These are phyloP conservation scores for Phaethornis superciliosus DNA, from an alignment of 2,113 vertebrate species.

Conservation along the genomic window DNA sequence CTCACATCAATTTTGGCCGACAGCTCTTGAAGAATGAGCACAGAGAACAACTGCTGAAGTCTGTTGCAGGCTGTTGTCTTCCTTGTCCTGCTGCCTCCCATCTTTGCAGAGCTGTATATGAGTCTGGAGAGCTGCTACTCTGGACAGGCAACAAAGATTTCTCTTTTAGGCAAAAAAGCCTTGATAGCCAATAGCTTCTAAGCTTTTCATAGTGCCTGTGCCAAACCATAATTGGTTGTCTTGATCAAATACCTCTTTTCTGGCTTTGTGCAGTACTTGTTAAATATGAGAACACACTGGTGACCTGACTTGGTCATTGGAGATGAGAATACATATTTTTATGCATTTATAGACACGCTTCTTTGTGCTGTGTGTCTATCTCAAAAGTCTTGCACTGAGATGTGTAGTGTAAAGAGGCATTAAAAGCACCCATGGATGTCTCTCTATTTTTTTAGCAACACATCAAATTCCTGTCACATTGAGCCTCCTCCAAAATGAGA, in stretches of 20 bases:
- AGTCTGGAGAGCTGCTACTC: neutral
- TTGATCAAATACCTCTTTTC: slow-evolving; percentile 2
- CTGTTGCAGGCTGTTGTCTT: neutral
- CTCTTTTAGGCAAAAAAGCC: neutral
- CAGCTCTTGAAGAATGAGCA: neutral
- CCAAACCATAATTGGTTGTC: slow-evolving; percentile 22
- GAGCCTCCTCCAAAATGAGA: neutral
- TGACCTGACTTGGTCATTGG: neutral
- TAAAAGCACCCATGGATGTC: neutral
- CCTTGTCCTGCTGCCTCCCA: neutral
- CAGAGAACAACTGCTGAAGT: neutral
- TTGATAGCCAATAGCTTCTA: neutral
- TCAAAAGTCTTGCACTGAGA: neutral
- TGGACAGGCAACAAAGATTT: neutral
- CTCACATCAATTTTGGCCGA: neutral
- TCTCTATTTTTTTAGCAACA: neutral
- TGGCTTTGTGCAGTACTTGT: neutral
- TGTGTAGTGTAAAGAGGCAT: neutral
- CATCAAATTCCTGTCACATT: neutral
- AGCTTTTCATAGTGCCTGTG: neutral
- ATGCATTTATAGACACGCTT: neutral
- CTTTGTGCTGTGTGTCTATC: neutral
- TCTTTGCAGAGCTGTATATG: neutral
- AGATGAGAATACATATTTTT: neutral
- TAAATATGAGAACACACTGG: neutral